A percentile compares a stretch with the other conserved stretches of the same genome.
Evolutionary conservation across 35 echinoderm and acorn worm species (phyloP).

Genomic region (Patiria miniata): DNA sequence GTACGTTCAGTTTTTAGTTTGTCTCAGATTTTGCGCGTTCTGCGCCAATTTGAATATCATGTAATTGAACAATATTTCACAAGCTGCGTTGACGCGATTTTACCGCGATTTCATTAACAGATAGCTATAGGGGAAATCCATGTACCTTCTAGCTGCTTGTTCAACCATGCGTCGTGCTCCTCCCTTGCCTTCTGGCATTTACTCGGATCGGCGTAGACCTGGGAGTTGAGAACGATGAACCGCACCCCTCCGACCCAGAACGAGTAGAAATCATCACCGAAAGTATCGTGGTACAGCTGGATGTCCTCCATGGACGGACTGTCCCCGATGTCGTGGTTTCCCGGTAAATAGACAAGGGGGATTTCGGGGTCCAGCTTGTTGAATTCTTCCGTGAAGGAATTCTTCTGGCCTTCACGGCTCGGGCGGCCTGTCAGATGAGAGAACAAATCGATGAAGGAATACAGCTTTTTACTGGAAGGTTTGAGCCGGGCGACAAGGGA

Average conservation of each 20-base stretch:
- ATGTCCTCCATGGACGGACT: slow-evolving; percentile 63
- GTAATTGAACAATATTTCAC: too few species aligned
- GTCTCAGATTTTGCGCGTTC: too few species aligned
- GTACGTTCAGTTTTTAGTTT: too few species aligned
- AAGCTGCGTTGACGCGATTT: too few species aligned
- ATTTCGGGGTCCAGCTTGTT: slow-evolving; percentile 70
- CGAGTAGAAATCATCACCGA: slow-evolving; percentile 89
- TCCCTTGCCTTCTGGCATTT: slow-evolving; percentile 63
- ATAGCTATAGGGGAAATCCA: neutral
- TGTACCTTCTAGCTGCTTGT: slow-evolving; percentile 77
- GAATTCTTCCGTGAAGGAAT: slow-evolving; percentile 74
- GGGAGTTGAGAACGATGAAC: slow-evolving; percentile 83
- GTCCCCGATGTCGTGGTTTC: slow-evolving; percentile 92
- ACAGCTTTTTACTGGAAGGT: too few species aligned
- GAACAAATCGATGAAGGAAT: too few species aligned
- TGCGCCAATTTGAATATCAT: too few species aligned
- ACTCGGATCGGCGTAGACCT: slow-evolving; percentile 81
- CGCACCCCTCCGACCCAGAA: slow-evolving; percentile 92
- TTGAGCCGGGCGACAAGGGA: too few species aligned
- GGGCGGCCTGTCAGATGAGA: slow-evolving; percentile 51
- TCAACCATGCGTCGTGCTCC: slow-evolving; percentile 84
- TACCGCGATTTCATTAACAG: too few species aligned
- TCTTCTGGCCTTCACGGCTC: slow-evolving; percentile 57
- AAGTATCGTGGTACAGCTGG: slow-evolving; percentile 50
- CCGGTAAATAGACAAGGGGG: slow-evolving; percentile 90